These are phyloP conservation scores for Cyphomyrus plagiostoma DNA, from an alignment of 2,113 vertebrate species.

Conservation along the genomic window DNA sequence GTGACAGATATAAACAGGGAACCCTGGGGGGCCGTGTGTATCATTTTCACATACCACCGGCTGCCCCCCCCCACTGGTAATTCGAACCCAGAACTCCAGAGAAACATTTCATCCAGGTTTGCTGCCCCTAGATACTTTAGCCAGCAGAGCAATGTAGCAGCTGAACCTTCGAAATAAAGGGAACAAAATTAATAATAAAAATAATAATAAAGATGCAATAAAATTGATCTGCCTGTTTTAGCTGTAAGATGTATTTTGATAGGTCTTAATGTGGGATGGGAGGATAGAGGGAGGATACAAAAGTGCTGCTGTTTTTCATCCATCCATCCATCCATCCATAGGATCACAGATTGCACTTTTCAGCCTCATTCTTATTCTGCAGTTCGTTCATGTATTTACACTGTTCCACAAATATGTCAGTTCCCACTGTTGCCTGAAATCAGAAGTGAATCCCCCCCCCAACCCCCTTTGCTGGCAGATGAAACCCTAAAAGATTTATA, in stretches of 20 bases:
- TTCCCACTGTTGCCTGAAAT: neutral
- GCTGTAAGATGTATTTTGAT: neutral
- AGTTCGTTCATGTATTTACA: neutral
- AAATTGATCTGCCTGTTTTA: neutral
- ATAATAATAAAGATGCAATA: neutral
- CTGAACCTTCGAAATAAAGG: neutral
- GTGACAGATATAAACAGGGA: neutral
- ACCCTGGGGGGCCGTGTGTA: neutral
- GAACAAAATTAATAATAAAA: neutral
- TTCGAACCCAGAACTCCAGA: neutral
- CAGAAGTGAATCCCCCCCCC: neutral
- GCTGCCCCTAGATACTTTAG: neutral
- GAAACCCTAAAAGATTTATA: neutral
- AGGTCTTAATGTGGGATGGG: neutral
- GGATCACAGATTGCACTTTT: neutral
- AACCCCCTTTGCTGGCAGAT: neutral
- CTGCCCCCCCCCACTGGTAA: neutral
- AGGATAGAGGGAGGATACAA: neutral
- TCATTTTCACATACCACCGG: neutral
- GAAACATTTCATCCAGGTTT: neutral
- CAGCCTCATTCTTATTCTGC: neutral
- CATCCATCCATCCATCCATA: neutral
- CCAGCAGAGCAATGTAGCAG: neutral
- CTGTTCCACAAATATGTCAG: neutral
- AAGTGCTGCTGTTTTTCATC: neutral